Base-by-base conservation (phyloP, 2,888 invertebrate species). In the Nematopogon swammerdamellus region DNA sequence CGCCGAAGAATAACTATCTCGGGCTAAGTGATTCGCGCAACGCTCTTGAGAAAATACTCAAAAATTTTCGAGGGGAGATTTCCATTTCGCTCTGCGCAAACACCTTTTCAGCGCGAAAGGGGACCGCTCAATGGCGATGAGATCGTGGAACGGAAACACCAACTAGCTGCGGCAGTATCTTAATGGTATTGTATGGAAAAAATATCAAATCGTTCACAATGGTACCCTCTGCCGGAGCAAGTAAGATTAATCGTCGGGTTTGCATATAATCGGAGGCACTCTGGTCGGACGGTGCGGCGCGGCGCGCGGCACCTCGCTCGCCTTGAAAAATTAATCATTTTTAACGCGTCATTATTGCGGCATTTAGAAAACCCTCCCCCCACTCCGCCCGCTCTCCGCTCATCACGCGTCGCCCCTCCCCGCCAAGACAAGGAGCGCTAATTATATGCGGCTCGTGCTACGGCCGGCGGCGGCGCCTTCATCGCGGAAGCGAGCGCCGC, bases 161-260 rank as follows among this genome's bases (percentile, higher is more conserved):
- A 75, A 79, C 79, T 77, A 77, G 71, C 72, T 69, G 69, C 69
- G 72, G 68, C 73, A 73, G 72, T 74, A 71, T 72, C 68, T 67
- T 75, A 75, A 77, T 76, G 77, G 76, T 74, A 73, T 74, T 72
- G 72, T 63, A 52, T 69, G 70, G 72, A 70, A 77, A 76, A 77
- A 77, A 73, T 72, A 72, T 68, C 72, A 67, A 75, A 68, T 66
- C 64, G 62, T 56, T 63, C 68, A 77, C 73, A 79, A 77, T 73
- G 72, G 69, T 55, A 53, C 47, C 49, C 44, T 42, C 48, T 36
- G 45, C n/a, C 46, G 17, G 14, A 47, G 69, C 66, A 68, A 65
- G 64, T 68, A 74, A 79, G 80, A 80, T 80, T 80, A 80, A 80
- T 80, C 72, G 74, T 73, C 57, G 59, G 62, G 58, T 57, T 57